Evolutionary conservation across 2,888 invertebrate species (phyloP).

Genomic region (Pyrgus malvae): DNA sequence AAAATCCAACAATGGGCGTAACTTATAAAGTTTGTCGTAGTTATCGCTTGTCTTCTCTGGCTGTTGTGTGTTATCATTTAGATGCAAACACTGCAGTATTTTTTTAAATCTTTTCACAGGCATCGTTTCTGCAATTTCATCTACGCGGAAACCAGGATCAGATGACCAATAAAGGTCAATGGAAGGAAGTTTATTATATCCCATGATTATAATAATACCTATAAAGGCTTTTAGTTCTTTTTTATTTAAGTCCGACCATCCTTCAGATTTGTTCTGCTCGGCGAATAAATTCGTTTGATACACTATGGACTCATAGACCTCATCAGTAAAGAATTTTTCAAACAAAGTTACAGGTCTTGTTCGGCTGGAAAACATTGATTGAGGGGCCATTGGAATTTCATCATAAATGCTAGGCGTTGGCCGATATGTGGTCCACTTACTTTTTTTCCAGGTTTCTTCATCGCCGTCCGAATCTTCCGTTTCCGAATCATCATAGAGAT

Average conservation of each 20-base stretch:
- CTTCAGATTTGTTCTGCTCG: too few species aligned
- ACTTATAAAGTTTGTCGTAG: slow-evolving; percentile 35
- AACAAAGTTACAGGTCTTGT: too few species aligned
- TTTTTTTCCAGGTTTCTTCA: slow-evolving; percentile 35
- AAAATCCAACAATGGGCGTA: slow-evolving; percentile 27
- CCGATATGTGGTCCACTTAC: slow-evolving; percentile 29
- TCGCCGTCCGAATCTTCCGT: slow-evolving; percentile 34
- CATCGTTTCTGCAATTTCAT: slow-evolving; percentile 38
- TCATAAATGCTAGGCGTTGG: slow-evolving; percentile 33
- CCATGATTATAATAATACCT: slow-evolving; percentile 38
- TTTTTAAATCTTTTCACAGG: slow-evolving; percentile 37
- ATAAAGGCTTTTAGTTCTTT: slow-evolving; percentile 37
- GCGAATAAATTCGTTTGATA: too few species aligned
- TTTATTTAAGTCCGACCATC: too few species aligned
- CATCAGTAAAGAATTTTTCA: too few species aligned
- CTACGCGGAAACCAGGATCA: slow-evolving; percentile 35
- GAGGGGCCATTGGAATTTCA: slow-evolving; percentile 32
- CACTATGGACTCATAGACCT: too few species aligned
- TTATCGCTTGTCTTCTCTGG: slow-evolving; percentile 31
- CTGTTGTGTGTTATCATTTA: slow-evolving; percentile 36
- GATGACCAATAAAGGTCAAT: slow-evolving; percentile 40
- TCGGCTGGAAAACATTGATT: slow-evolving; percentile 2
- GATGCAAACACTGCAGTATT: slow-evolving; percentile 36
- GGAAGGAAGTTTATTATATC: slow-evolving; percentile 33
- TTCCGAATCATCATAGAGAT: not conserved